Evolutionary conservation across 2,113 vertebrate genomes (phyloP).

Genomic region (Colossoma macropomum): DNA sequence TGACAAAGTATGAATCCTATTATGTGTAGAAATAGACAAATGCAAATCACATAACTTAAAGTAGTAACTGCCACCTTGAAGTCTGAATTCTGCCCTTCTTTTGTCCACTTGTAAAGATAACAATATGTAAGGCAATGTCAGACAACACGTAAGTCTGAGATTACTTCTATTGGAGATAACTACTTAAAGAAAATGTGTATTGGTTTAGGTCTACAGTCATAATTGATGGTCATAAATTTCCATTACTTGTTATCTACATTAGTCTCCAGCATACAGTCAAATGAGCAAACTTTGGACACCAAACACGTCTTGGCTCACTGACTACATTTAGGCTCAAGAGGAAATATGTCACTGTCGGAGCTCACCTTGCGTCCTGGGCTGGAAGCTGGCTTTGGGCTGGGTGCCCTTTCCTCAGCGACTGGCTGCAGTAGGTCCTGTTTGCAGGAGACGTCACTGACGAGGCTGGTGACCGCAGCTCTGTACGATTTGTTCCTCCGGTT

Average conservation of each 20-base stretch:
- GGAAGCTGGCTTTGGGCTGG: constrained; percentile 51
- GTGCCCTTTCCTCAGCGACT: constrained; percentile 62
- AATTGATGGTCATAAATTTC: background rate
- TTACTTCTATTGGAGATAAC: background rate
- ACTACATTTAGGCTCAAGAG: background rate
- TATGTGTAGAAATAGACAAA: too few relatives aligned
- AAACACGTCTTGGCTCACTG: background rate
- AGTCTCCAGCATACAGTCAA: background rate
- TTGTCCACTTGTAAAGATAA: background rate
- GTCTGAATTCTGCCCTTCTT: too few relatives aligned
- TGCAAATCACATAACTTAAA: too few relatives aligned
- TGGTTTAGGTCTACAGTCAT: too few relatives aligned
- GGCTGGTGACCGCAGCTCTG: constrained; percentile 83
- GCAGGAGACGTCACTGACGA: constrained; percentile 33
- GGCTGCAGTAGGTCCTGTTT: constrained; percentile 67
- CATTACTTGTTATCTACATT: background rate
- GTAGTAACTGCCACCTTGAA: too few relatives aligned
- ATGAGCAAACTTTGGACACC: background rate
- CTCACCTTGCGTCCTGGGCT: constrained; percentile 69
- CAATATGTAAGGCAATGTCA: background rate
- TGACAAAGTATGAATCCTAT: too few relatives aligned
- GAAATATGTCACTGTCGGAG: background rate
- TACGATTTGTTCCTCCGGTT: constrained; percentile 92
- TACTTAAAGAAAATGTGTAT: background rate
- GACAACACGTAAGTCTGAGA: background rate